Evolutionary conservation across 2,113 vertebrate species (phyloP).

Genomic region (Cyphomyrus plagiostoma): DNA sequence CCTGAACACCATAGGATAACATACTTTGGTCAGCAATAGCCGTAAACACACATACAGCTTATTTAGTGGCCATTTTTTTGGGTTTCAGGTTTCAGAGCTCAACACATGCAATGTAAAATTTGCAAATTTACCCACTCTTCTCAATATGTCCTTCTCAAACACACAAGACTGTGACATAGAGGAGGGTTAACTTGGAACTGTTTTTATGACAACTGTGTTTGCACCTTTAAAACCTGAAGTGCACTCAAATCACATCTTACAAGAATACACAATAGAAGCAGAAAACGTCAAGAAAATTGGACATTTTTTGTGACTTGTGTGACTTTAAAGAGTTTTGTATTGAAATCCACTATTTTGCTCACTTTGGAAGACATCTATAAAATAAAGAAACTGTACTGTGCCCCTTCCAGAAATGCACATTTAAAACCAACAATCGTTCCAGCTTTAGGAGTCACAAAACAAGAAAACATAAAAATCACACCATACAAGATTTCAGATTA

Average conservation of each 20-base stretch:
- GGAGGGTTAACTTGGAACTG: slow-evolving; percentile 18
- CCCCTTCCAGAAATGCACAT: slow-evolving; percentile 3
- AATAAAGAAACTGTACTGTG: slow-evolving; percentile 15
- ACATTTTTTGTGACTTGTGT: slow-evolving; percentile 24
- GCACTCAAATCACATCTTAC: slow-evolving; percentile 26
- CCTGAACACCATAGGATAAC: too few species aligned
- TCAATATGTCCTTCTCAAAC: slow-evolving; percentile 18
- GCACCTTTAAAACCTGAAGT: slow-evolving; percentile 22
- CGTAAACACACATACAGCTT: too few species aligned
- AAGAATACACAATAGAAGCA: not conserved
- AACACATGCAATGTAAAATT: slow-evolving; percentile 19
- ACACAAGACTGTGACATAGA: slow-evolving; percentile 15
- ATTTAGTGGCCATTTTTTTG: not conserved
- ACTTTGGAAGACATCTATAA: slow-evolving; percentile 20
- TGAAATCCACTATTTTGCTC: slow-evolving; percentile 19
- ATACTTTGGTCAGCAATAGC: too few species aligned
- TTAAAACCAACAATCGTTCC: slow-evolving; percentile 20
- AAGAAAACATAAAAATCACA: slow-evolving; percentile 2
- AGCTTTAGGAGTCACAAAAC: slow-evolving; percentile 15
- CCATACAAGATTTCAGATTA: not conserved
- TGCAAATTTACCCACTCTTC: slow-evolving; percentile 23
- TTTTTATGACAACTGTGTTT: slow-evolving; percentile 20
- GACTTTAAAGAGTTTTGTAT: slow-evolving; percentile 22
- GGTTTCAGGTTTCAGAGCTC: not conserved
- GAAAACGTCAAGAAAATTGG: not conserved